Evolutionary conservation across 2,888 invertebrate genomes (phyloP).

Genomic region (Cremastinae sp.): DNA sequence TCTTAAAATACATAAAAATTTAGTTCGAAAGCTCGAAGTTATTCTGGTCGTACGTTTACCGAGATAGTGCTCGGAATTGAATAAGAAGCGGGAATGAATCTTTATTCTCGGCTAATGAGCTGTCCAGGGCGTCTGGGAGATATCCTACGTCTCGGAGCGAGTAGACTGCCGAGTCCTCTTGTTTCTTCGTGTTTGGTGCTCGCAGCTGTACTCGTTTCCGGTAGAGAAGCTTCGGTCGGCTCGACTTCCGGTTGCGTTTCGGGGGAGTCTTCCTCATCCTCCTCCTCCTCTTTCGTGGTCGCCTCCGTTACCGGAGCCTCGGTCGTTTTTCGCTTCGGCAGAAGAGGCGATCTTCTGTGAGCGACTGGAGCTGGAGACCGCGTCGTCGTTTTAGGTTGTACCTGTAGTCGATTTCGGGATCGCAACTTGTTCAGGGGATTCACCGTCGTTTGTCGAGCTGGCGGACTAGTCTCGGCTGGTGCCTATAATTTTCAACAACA

Average conservation of each 20-base stretch:
- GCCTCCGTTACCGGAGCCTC: constrained; percentile 71
- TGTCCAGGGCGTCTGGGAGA: constrained; percentile 83
- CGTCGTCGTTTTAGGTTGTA: constrained; percentile 77
- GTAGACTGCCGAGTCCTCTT: constrained; percentile 81
- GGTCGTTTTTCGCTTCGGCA: constrained; percentile 76
- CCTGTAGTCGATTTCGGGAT: constrained; percentile 78
- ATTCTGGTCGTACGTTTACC: neutral
- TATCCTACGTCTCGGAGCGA: constrained; percentile 87
- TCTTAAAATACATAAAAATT: too few species aligned
- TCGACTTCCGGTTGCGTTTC: constrained; percentile 67
- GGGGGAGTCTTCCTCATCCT: constrained; percentile 64
- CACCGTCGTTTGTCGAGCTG: constrained; percentile 71
- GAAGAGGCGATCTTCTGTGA: constrained; percentile 73
- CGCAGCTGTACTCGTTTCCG: constrained; percentile 72
- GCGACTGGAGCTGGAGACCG: constrained; percentile 70
- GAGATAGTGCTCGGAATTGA: constrained; percentile 9
- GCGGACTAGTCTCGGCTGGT: constrained; percentile 75
- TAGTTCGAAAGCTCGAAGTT: too few species aligned
- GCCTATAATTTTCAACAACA: constrained; percentile 65
- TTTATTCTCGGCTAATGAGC: constrained; percentile 75
- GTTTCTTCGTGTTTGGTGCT: constrained; percentile 76
- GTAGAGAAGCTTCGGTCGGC: constrained; percentile 63
- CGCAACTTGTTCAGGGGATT: constrained; percentile 79
- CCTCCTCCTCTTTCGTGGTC: constrained; percentile 65
- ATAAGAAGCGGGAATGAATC: constrained; percentile 14